A percentile compares a stretch with the other conserved stretches of the same genome.
Evolutionary conservation across 2,797 vertebrate species (phyloP).

Genomic region (Philypnodon macrostomus): DNA sequence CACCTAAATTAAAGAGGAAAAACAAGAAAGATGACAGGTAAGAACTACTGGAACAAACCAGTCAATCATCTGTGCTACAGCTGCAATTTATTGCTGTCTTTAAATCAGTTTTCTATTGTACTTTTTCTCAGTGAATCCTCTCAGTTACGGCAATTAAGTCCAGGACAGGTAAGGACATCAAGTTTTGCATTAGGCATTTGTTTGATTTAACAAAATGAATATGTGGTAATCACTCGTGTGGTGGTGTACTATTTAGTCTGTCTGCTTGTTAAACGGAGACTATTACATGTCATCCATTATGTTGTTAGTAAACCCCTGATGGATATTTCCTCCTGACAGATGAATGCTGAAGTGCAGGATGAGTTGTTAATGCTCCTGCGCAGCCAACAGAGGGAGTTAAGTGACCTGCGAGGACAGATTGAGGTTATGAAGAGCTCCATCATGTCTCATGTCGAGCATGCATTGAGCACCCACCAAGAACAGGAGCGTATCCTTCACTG

Average conservation of each 20-base stretch:
- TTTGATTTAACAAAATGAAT: too few species aligned
- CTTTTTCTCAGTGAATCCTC: constrained; percentile 78
- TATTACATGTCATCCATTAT: neutral
- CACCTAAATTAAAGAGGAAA: constrained; percentile 90
- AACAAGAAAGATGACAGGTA: constrained; percentile 89
- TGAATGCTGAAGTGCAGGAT: constrained; percentile 82
- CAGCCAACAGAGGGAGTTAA: constrained; percentile 89
- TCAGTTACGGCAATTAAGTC: constrained; percentile 80
- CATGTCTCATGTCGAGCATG: constrained; percentile 85
- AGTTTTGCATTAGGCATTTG: neutral
- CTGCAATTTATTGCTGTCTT: constrained; percentile 5
- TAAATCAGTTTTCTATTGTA: constrained; percentile 8
- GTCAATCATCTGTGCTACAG: neutral
- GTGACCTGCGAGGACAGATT: constrained; percentile 84
- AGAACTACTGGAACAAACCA: constrained; percentile 5
- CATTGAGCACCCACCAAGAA: constrained; percentile 86
- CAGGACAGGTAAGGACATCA: constrained; percentile 78
- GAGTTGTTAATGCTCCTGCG: constrained; percentile 88
- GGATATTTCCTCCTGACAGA: constrained; percentile 37
- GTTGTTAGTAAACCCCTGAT: neutral
- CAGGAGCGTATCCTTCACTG: constrained; percentile 92
- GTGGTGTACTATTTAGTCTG: neutral
- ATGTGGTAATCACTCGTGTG: neutral
- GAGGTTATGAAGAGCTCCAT: constrained; percentile 90
- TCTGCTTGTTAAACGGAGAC: too few species aligned